Percentiles rank a stretch among this genome's conserved stretches.
These are phyloP conservation scores for Trichogramma dendrolimi DNA, from an alignment of 2,888 invertebrate species.

Conservation along the genomic window DNA sequence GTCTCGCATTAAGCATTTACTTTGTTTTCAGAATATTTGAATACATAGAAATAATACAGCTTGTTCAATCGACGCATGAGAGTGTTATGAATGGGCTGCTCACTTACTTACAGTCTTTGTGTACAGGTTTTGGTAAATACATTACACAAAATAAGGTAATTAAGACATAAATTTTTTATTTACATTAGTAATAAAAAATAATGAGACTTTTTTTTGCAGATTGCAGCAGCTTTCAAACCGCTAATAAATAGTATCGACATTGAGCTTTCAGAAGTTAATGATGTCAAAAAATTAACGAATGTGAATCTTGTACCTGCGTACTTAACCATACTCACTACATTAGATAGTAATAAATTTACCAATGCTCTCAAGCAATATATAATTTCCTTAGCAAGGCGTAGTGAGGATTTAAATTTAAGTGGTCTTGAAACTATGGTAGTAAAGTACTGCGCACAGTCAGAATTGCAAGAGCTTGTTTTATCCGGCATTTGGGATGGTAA, in stretches of 20 bases:
- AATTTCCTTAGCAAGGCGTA: slow-evolving; percentile 51
- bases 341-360: slow-evolving; percentile 53
- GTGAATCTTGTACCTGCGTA: slow-evolving; percentile 62
- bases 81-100: slow-evolving; percentile 56
- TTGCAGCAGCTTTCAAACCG: slow-evolving; percentile 59
- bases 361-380: slow-evolving; percentile 61
- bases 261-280: slow-evolving; percentile 57
- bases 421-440: slow-evolving; percentile 56
- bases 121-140: slow-evolving; percentile 64
- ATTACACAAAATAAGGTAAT: slow-evolving; percentile 57
- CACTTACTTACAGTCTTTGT: slow-evolving; percentile 58
- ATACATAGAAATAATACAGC: slow-evolving; percentile 57
- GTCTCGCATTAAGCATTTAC: not conserved
- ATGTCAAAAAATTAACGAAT: slow-evolving; percentile 55
- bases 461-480: slow-evolving; percentile 60
- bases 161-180: not conserved
- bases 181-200: not conserved
- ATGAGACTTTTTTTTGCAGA: slow-evolving; percentile 33
- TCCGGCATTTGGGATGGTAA: slow-evolving; percentile 65
- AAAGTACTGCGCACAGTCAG: slow-evolving; percentile 54
- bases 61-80: slow-evolving; percentile 56
- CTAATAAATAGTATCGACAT: slow-evolving; percentile 61
- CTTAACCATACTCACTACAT: slow-evolving; percentile 57
- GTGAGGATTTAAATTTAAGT: slow-evolving; percentile 53
- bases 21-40: slow-evolving; percentile 56